Evolutionary conservation across 1,140 invertebrate species (phyloP).

Genomic region (Lordiphosa mommai): DNA sequence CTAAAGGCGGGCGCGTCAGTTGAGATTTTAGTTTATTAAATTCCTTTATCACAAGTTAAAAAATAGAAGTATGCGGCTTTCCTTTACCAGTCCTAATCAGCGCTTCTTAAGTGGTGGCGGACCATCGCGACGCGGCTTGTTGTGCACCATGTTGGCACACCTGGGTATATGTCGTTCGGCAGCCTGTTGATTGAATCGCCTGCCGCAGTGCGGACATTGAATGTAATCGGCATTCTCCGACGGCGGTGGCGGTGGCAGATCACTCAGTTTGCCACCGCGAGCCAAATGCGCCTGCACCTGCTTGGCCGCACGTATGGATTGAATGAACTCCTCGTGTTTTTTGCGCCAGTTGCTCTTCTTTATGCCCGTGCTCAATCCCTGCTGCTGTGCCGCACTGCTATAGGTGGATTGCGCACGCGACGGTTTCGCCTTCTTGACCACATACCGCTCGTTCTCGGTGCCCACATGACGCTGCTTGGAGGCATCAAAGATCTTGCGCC

Average conservation of each 20-base stretch:
- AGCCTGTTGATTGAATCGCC: constrained; percentile 92
- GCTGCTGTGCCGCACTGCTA: constrained; percentile 53
- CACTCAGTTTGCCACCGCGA: constrained; percentile 90
- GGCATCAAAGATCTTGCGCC: constrained; percentile 93
- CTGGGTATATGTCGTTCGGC: constrained; percentile 97
- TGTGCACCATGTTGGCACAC: constrained; percentile 91
- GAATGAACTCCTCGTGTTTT: constrained; percentile 96
- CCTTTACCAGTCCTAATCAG: constrained; percentile 5
- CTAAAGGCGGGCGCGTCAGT: constrained; percentile 17
- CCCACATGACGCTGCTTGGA: constrained; percentile 90
- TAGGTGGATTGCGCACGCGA: constrained; percentile 46
- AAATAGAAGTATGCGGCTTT: constrained; percentile 16
- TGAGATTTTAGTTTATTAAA: constrained; percentile 38
- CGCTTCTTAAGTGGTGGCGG: constrained; percentile 37
- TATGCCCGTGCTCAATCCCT: constrained; percentile 49
- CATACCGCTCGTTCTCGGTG: constrained; percentile 91
- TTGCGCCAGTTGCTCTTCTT: constrained; percentile 92
- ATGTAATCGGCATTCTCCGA: constrained; percentile 94
- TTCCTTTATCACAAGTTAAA: constrained; percentile 68
- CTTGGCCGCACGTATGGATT: constrained; percentile 93
- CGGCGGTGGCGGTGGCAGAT: constrained; percentile 93
- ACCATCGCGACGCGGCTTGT: constrained; percentile 84
- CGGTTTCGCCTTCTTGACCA: constrained; percentile 66
- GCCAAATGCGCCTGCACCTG: constrained; percentile 91
- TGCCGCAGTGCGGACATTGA: constrained; percentile 92